A percentile compares a stretch with the other conserved stretches of the same genome.
These are phyloP conservation scores for Xestoiulus laeticollis DNA, from an alignment of 2,888 invertebrate species.

Conservation along the genomic window DNA sequence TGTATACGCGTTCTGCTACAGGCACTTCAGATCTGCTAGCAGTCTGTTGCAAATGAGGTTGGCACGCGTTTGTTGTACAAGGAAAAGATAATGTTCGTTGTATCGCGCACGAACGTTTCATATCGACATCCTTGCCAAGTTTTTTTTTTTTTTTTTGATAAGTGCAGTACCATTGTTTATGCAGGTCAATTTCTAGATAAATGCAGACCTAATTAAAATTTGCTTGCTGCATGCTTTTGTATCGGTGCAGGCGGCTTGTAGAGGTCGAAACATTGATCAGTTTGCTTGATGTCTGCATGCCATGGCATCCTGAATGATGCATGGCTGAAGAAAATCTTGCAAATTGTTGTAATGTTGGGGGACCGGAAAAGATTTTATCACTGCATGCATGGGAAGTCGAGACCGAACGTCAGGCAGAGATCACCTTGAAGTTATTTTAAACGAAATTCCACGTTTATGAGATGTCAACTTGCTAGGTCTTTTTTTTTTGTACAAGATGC, in stretches of 20 bases:
- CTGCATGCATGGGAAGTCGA: too few species aligned
- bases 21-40: background rate
- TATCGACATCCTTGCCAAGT: conserved; percentile 7
- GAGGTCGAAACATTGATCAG: background rate
- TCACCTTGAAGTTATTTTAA: too few species aligned
- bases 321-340: too few species aligned
- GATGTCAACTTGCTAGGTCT: too few species aligned
- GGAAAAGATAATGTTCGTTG: background rate
- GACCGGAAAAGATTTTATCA: background rate
- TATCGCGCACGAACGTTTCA: background rate
- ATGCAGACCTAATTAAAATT: background rate
- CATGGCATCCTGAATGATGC: background rate
- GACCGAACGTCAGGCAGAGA: too few species aligned
- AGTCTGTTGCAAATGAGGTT: background rate
- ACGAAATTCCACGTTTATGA: too few species aligned
- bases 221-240: background rate
- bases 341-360: background rate
- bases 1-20: background rate
- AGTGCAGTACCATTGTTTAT: background rate
- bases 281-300: background rate
- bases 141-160: too few species aligned
- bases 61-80: background rate
- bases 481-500: too few species aligned
- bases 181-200: background rate
- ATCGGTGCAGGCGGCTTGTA: background rate